These are phyloP conservation scores for Diorhabda elongata DNA, from an alignment of 1,140 invertebrate genomes.

Conservation along the genomic window DNA sequence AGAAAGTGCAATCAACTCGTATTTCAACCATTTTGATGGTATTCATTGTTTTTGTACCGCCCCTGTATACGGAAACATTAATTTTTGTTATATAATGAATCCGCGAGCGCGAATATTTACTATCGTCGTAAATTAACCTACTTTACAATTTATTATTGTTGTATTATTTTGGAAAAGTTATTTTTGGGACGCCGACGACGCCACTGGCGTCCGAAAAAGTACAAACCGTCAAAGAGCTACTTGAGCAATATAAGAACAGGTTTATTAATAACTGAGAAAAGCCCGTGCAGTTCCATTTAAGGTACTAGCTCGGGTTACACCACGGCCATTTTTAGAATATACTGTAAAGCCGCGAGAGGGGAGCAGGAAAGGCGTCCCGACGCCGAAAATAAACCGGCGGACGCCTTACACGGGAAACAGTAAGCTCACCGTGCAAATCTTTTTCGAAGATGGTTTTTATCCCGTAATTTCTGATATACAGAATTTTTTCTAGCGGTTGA, in stretches of 20 bases:
- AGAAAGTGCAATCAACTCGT: no score
- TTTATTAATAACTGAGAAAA: slow-evolving; percentile 43
- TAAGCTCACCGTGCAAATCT: slow-evolving; percentile 25
- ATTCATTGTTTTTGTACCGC: no score
- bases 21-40: no score
- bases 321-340: slow-evolving; percentile 46
- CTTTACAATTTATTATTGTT: no score
- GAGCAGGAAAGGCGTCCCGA: slow-evolving; percentile 41
- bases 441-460: slow-evolving; percentile 25
- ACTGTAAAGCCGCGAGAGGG: slow-evolving; percentile 30
- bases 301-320: slow-evolving; percentile 48
- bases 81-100: no score
- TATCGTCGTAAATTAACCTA: no score
- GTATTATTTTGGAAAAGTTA: neutral
- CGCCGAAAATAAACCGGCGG: slow-evolving; percentile 43
- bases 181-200: neutral
- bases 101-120: no score
- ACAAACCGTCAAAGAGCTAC: slow-evolving; percentile 14
- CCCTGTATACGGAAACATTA: no score
- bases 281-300: slow-evolving; percentile 43
- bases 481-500: neutral
- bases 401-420: slow-evolving; percentile 43
- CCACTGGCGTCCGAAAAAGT: slow-evolving; percentile 17
- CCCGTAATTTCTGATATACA: neutral
- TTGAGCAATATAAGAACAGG: slow-evolving; percentile 42